These are phyloP conservation scores for Paratilapia polleni DNA, from an alignment of 2,113 vertebrate species.

Conservation along the genomic window DNA sequence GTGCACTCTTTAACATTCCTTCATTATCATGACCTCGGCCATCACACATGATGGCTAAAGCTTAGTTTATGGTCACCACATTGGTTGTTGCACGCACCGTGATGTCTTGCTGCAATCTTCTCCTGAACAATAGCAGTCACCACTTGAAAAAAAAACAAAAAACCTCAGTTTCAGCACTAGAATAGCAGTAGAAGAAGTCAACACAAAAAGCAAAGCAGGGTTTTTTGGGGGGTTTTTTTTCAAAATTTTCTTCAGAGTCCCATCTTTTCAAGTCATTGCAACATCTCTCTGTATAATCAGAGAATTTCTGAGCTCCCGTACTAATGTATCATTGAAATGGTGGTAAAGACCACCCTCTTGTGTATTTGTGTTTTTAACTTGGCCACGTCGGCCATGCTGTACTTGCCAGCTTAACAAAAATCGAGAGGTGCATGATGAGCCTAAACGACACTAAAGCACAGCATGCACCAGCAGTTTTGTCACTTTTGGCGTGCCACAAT, in stretches of 20 bases:
- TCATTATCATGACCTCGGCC: background rate
- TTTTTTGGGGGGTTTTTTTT: background rate
- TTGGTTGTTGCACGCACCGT: background rate
- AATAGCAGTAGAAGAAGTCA: background rate
- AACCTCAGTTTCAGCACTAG: background rate
- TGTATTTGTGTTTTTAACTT: background rate
- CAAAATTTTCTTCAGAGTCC: background rate
- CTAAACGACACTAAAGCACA: background rate
- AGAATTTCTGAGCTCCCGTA: background rate
- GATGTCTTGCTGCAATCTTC: background rate
- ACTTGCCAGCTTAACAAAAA: background rate
- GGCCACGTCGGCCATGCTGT: background rate
- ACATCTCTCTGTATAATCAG: background rate
- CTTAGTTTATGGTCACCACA: background rate
- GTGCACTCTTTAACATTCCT: background rate
- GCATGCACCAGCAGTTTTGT: background rate
- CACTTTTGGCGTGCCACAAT: background rate
- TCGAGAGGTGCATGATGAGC: background rate
- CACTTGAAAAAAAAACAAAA: background rate
- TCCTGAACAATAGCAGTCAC: background rate
- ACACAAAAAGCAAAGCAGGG: too few relatives aligned
- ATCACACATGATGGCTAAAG: background rate
- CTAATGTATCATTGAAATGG: background rate
- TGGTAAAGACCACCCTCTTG: background rate
- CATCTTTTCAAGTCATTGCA: background rate